phyloP scores from a whole-genome alignment of 23 tunicate genomes.

The Ciona savignyi region DNA sequence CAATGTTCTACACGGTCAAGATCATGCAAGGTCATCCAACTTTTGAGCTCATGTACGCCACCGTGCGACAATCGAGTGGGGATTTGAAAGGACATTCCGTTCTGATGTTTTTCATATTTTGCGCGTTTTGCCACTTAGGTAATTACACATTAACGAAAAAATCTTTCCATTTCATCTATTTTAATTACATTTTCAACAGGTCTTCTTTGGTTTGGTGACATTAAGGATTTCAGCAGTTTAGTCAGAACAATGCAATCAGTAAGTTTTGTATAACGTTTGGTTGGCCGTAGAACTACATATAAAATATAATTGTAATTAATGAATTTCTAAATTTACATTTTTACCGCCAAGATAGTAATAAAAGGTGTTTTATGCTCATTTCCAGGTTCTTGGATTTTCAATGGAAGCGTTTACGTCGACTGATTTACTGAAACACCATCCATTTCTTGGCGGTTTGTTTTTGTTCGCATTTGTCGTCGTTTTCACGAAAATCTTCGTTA shows the following conservation, averaged over 20 bases:
- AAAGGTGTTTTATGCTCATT: background rate
- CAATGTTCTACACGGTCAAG: conserved; percentile 49
- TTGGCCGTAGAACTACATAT: background rate
- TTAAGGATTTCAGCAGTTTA: conserved; percentile 40
- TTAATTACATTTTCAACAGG: conserved; percentile 22
- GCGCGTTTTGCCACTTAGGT: conserved; percentile 63
- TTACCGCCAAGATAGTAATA: background rate
- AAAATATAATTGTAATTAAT: too few species aligned
- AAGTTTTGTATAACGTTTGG: background rate
- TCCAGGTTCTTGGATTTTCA: conserved; percentile 53
- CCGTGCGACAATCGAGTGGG: conserved; percentile 16
- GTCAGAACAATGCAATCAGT: conserved; percentile 56
- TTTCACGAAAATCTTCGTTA: conserved; percentile 50
- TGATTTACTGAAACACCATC: conserved; percentile 36
- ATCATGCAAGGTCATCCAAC: conserved; percentile 59
- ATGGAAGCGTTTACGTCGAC: conserved; percentile 55
- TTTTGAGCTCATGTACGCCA: conserved; percentile 33
- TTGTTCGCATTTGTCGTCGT: conserved; percentile 22
- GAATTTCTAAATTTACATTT: too few species aligned
- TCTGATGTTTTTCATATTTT: conserved; percentile 27
- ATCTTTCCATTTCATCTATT: background rate
- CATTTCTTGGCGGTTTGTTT: conserved; percentile 34
- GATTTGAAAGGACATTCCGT: conserved; percentile 40
- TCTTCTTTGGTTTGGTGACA: conserved; percentile 36
- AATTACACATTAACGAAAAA: background rate